Percentiles rank a stretch among this genome's conserved stretches.
Conservation (phyloP, 2,797 vertebrate species). For the Anolis apletophallus region DNA sequence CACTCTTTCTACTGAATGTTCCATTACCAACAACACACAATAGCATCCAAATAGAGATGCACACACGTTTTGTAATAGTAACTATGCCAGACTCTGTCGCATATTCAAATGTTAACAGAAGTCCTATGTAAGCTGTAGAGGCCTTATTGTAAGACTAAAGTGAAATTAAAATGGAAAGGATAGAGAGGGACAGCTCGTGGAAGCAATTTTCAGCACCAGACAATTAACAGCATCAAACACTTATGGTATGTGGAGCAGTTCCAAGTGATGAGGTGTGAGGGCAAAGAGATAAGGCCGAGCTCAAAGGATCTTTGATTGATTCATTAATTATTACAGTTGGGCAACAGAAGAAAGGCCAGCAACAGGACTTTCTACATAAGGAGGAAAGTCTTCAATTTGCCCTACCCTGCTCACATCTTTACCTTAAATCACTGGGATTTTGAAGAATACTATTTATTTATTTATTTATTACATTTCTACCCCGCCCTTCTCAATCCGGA, state of each 20-base stretch:
- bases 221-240: neutral
- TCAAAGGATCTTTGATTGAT: neutral
- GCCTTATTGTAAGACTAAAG: neutral
- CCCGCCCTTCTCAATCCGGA: no score
- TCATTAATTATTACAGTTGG: neutral
- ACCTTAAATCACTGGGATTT: no score
- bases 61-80: constrained; percentile 18
- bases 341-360: no score
- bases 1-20: constrained; percentile 7
- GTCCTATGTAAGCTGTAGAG: neutral
- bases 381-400: neutral
- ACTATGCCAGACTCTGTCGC: constrained; percentile 2
- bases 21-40: neutral
- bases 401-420: neutral
- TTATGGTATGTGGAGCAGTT: neutral
- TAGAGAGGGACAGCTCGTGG: neutral
- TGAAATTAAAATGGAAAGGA: neutral
- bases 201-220: neutral
- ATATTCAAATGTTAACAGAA: neutral
- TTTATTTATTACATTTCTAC: no score
- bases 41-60: constrained; percentile 23
- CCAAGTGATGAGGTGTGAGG: neutral
- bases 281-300: neutral
- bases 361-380: neutral
- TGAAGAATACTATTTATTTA: no score